These are phyloP conservation scores for Lepas anatifera DNA, from an alignment of 2,888 invertebrate genomes.

Conservation along the genomic window DNA sequence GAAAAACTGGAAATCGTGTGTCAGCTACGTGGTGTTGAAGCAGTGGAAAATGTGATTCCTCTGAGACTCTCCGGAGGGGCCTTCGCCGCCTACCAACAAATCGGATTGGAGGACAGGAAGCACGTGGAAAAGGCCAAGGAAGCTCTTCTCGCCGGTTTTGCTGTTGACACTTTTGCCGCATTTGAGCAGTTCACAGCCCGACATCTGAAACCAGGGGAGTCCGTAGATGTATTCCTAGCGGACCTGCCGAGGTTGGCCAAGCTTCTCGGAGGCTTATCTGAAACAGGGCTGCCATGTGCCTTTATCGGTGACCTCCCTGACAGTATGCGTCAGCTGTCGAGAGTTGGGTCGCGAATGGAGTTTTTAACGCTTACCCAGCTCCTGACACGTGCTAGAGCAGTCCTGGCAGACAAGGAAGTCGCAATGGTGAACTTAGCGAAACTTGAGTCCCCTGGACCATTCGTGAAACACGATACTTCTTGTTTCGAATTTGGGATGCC, in stretches of 20 bases:
- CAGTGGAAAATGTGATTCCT: slow-evolving; percentile 1
- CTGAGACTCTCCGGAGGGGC: slow-evolving; percentile 14
- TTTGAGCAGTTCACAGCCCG: slow-evolving; percentile 9
- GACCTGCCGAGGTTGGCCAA: background rate
- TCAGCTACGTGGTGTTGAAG: slow-evolving; percentile 8
- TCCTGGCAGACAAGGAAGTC: slow-evolving; percentile 6
- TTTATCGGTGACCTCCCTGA: slow-evolving; percentile 14
- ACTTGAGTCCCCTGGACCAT: background rate
- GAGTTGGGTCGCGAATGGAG: slow-evolving; percentile 13
- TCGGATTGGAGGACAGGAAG: background rate
- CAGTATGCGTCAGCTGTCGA: background rate
- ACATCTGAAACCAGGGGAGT: background rate
- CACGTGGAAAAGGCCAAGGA: slow-evolving; percentile 2
- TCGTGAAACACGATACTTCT: background rate
- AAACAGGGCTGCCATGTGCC: slow-evolving; percentile 7
- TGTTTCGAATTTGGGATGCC: background rate
- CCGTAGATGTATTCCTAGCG: slow-evolving; percentile 1
- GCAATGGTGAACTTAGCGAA: background rate
- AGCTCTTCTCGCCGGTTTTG: slow-evolving; percentile 3
- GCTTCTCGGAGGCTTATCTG: slow-evolving; percentile 13
- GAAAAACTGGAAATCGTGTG: background rate
- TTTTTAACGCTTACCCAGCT: background rate
- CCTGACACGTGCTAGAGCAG: background rate
- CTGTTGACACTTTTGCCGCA: background rate
- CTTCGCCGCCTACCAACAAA: slow-evolving; percentile 14